These are phyloP conservation scores for Scatophagus argus DNA, from an alignment of 2,113 vertebrate species.

Conservation along the genomic window DNA sequence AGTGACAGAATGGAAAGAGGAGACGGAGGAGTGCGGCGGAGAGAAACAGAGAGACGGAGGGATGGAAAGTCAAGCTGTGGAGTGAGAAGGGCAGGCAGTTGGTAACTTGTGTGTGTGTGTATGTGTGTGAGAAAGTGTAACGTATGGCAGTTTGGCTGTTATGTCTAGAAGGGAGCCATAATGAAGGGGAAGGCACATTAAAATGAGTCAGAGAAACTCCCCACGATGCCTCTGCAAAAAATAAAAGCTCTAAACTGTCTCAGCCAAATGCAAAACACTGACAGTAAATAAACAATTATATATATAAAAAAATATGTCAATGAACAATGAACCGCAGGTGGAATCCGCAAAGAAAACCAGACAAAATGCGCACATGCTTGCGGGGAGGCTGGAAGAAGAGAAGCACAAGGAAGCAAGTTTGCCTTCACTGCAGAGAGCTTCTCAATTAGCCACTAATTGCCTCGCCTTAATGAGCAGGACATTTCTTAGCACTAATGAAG, in stretches of 20 bases:
- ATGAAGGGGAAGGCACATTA: conserved; percentile 51
- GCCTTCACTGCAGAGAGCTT: conserved; percentile 64
- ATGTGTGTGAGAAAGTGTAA: conserved; percentile 10
- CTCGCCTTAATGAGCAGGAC: conserved; percentile 72
- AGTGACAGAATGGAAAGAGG: conserved; percentile 73
- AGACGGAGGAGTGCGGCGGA: conserved; percentile 49
- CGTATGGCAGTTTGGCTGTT: conserved; percentile 50
- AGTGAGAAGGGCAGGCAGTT: conserved; percentile 84
- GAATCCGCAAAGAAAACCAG: conserved; percentile 60
- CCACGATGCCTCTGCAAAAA: conserved; percentile 18
- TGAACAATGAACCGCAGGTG: conserved; percentile 34
- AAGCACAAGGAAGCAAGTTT: conserved; percentile 50
- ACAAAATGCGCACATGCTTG: conserved; percentile 20
- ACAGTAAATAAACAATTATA: conserved; percentile 40
- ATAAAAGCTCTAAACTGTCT: conserved; percentile 29
- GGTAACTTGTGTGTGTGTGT: conserved; percentile 41
- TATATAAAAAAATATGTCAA: conserved; percentile 12
- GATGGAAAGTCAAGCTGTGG: conserved; percentile 80
- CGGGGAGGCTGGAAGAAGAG: background rate
- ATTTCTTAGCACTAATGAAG: conserved; percentile 80
- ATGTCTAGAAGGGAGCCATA: conserved; percentile 62
- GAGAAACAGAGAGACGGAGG: conserved; percentile 48
- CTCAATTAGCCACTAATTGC: conserved; percentile 81
- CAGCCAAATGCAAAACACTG: conserved; percentile 35
- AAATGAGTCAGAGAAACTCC: conserved; percentile 44